Evolutionary conservation across 2,888 invertebrate genomes (phyloP).

Genomic region (Tetanocera ferruginea): DNA sequence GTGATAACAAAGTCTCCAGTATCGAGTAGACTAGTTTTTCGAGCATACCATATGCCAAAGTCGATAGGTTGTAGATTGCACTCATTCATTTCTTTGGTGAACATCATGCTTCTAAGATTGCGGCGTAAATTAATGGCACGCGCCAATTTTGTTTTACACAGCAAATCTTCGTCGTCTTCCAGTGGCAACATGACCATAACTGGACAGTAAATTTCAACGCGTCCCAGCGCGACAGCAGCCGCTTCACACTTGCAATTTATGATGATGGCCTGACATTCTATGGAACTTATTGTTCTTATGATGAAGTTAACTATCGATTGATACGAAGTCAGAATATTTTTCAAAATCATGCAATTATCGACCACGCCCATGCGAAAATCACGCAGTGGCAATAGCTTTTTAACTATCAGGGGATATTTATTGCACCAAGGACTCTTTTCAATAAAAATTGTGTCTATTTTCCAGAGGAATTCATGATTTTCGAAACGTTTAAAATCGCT

Average conservation of each 20-base stretch:
- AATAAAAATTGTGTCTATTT: conserved; percentile 65
- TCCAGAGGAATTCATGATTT: conserved; percentile 60
- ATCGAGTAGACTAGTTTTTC: conserved; percentile 55
- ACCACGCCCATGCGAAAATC: conserved; percentile 58
- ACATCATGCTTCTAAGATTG: conserved; percentile 61
- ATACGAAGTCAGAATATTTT: conserved; percentile 54
- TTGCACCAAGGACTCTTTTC: conserved; percentile 65
- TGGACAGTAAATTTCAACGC: conserved; percentile 66
- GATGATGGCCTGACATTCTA: conserved; percentile 65
- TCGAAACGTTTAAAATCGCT: conserved; percentile 66
- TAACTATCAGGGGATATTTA: conserved; percentile 66
- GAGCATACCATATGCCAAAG: conserved; percentile 62
- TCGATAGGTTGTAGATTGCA: conserved; percentile 56
- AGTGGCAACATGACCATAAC: conserved; percentile 62
- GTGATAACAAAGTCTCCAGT: conserved; percentile 67
- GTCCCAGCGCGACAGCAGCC: conserved; percentile 60
- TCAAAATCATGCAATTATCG: conserved; percentile 53
- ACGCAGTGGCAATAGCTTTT: conserved; percentile 62
- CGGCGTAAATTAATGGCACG: conserved; percentile 59
- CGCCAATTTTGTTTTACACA: conserved; percentile 54
- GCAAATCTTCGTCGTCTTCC: conserved; percentile 48
- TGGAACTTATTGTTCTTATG: conserved; percentile 63
- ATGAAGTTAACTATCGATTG: conserved; percentile 64
- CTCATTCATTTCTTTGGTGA: conserved; percentile 56
- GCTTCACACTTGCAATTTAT: conserved; percentile 58